Evolutionary conservation across 1,140 invertebrate genomes (phyloP).

Genomic region (Littorina saxatilis): DNA sequence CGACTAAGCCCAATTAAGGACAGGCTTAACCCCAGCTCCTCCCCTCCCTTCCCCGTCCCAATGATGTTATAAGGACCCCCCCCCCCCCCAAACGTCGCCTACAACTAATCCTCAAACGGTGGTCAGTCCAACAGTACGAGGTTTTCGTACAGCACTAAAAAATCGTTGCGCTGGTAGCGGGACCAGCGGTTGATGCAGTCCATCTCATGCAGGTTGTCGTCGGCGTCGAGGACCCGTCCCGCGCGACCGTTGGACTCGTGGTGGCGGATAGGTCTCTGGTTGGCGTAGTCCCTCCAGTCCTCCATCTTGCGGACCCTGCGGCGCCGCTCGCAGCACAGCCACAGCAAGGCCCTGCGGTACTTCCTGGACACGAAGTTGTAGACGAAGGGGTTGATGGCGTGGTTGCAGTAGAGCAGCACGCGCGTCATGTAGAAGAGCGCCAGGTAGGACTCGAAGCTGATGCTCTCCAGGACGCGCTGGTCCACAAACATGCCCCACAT

Average conservation of each 20-base stretch:
- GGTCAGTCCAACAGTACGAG: slow-evolving; percentile 43
- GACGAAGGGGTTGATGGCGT: slow-evolving; percentile 61
- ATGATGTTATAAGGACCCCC: too few relatives aligned
- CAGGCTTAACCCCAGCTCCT: too few relatives aligned
- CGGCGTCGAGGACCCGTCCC: slow-evolving; percentile 19
- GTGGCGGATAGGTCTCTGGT: slow-evolving; percentile 31
- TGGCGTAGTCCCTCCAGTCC: slow-evolving; percentile 38
- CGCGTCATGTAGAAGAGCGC: slow-evolving; percentile 52
- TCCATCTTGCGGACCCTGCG: slow-evolving; percentile 29
- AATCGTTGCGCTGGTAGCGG: slow-evolving; percentile 43
- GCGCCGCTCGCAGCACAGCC: slow-evolving; percentile 49
- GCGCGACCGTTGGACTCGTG: slow-evolving; percentile 31
- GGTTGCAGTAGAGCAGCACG: slow-evolving; percentile 59
- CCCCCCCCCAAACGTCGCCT: too few relatives aligned
- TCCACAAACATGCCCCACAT: slow-evolving; percentile 55
- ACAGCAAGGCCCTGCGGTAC: slow-evolving; percentile 53
- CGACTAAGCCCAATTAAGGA: too few relatives aligned
- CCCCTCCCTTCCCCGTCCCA: too few relatives aligned
- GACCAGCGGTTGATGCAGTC: slow-evolving; percentile 33
- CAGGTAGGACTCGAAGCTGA: slow-evolving; percentile 51
- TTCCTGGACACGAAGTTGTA: slow-evolving; percentile 66
- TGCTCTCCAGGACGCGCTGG: background rate
- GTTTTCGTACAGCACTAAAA: slow-evolving; percentile 48
- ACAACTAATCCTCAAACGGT: too few relatives aligned
- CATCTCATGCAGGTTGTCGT: slow-evolving; percentile 36